phyloP scores from a whole-genome alignment of 2,113 vertebrate genomes.

The Ochotona princeps region DNA sequence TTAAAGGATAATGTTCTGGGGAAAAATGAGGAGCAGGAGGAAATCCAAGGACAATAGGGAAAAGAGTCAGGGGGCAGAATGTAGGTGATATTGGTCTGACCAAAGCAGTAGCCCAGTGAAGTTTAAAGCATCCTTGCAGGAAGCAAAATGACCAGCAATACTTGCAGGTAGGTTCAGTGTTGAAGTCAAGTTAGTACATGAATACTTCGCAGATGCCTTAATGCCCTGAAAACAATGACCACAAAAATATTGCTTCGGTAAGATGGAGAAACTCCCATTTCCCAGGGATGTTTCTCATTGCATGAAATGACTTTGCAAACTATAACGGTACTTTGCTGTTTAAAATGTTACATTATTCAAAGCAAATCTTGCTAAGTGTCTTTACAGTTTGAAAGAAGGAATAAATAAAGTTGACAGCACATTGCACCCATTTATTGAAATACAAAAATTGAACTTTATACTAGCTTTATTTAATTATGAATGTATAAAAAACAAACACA shows the following conservation, averaged over 20 bases:
- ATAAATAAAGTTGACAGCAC: neutral
- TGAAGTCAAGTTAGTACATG: neutral
- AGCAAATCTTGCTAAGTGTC: neutral
- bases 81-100: neutral
- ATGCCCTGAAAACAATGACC: neutral
- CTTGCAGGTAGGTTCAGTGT: neutral
- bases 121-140: neutral
- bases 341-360: neutral
- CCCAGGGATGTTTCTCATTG: neutral
- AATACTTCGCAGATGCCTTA: neutral
- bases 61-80: neutral
- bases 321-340: neutral
- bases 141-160: neutral
- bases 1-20: neutral
- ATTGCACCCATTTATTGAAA: neutral
- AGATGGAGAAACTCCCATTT: neutral
- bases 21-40: neutral
- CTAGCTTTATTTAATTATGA: neutral
- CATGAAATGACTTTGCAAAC: neutral
- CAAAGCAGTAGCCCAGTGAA: neutral
- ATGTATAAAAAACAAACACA: too few species aligned
- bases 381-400: too few species aligned
- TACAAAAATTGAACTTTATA: neutral
- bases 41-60: neutral
- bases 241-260: neutral